Base-by-base conservation (phyloP, 1,140 invertebrate genomes). In the Drosophila bifasciata region DNA sequence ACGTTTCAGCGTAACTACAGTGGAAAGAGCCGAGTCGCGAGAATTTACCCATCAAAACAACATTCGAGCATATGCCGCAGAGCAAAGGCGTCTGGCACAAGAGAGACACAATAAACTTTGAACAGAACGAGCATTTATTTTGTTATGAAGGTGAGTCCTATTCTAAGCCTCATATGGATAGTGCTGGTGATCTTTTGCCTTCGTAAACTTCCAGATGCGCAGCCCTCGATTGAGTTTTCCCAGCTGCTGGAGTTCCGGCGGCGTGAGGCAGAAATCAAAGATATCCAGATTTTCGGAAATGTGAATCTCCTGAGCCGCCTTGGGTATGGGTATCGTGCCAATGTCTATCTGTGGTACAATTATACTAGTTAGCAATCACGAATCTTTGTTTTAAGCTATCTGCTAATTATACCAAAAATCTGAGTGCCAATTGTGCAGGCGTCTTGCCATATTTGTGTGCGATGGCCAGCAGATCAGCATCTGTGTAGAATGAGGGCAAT, bases 291-390 rank as follows among this genome's bases (percentile, higher is more conserved):
- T 98, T 78, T 96, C 93, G 46, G 92, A 85, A 43, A 98, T 95
- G 46, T 96, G 93, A 1, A 92, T 91, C 70, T 94, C 93, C 1
- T 93, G 96, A 0, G 95, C 94, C 2, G 96, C 96, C 90, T 98
- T 98, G 1, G 97, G 96, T 76, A 98, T 96, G 0, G 96, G 94
- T 39, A 95, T 92, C 11, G 96, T 93, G 5, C 95, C 95, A 52
- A 95, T 93, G 74, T 97, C 95, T 50, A 96, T 84, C 93, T 96
- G 79, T 56, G 90, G 7, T 68, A 16, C 40, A 49, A 57, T 62
- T 6, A 41, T 28, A 53, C 39, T 49, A 21, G 9, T 32, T 9
- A 49, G 13, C 45, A 13, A 39, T 48, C 36, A 69, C 53, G n/a
- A 8, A 21, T 19, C 5, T 49, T 16, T 9, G 4, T 15, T 4